Evolutionary conservation across 2,797 vertebrate species (phyloP).

Genomic region (Bufotes viridis): DNA sequence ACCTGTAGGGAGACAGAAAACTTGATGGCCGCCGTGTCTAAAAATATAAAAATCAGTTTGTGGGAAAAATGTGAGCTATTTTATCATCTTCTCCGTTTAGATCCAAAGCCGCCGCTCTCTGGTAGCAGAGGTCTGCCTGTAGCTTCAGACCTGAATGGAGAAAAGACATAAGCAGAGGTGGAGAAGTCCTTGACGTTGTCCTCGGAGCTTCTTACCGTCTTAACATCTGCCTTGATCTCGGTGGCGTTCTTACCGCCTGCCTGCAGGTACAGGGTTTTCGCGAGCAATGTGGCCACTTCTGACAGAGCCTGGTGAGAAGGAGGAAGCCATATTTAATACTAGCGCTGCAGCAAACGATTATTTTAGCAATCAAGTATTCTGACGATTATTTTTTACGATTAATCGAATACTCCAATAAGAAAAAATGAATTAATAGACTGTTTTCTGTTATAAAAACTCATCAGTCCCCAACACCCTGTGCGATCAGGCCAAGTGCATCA

Average conservation of each 20-base stretch:
- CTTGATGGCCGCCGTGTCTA: background rate
- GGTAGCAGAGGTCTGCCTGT: background rate
- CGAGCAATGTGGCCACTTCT: constrained; percentile 85
- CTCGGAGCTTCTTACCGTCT: constrained; percentile 74
- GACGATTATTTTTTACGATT: no score
- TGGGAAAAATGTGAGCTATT: no score
- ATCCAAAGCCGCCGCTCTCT: background rate
- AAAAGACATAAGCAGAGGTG: background rate
- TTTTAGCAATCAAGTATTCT: no score
- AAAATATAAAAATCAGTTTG: no score
- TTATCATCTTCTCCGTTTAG: background rate
- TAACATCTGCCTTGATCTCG: constrained; percentile 79
- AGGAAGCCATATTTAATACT: no score
- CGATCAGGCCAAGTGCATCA: no score
- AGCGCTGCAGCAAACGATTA: no score
- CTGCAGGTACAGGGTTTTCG: constrained; percentile 82
- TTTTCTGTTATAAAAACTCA: no score
- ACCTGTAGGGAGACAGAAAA: constrained; percentile 74
- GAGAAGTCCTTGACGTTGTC: background rate
- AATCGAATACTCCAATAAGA: no score
- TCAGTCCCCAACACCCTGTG: no score
- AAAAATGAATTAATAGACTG: no score
- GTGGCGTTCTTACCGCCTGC: constrained; percentile 77
- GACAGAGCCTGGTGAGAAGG: constrained; percentile 79
- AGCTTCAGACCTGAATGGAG: background rate